phyloP scores from a whole-genome alignment of 2,797 vertebrate genomes.

The Enteromius unitaeniatus region DNA sequence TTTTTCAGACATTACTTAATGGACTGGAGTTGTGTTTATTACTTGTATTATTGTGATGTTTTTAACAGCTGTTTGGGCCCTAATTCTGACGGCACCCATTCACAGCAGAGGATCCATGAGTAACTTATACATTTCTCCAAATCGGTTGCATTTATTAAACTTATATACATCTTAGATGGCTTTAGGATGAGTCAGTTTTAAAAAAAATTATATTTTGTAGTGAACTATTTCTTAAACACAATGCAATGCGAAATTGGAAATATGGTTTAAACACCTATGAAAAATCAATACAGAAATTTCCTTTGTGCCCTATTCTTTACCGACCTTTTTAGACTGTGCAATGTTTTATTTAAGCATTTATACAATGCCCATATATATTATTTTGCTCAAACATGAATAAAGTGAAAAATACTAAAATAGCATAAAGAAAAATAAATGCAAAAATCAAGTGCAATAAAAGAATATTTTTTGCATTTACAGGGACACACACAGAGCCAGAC shows the following conservation, averaged over 20 bases:
- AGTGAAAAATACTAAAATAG: constrained; percentile 9
- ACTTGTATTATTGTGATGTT: background rate
- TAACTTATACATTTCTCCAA: background rate
- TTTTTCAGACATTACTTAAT: background rate
- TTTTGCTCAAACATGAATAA: background rate
- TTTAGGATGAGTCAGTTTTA: background rate
- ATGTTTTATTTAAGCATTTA: background rate
- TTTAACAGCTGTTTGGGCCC: background rate
- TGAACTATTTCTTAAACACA: background rate
- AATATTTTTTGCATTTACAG: background rate
- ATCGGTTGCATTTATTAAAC: background rate
- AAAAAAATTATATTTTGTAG: background rate
- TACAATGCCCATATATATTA: background rate
- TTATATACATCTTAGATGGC: background rate
- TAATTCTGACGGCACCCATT: background rate
- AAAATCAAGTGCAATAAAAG: constrained; percentile 1
- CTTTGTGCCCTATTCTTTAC: background rate
- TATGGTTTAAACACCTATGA: background rate
- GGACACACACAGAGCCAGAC: constrained; percentile 34
- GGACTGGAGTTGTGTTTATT: background rate
- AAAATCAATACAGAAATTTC: background rate
- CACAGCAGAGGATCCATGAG: background rate
- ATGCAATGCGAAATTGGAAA: background rate
- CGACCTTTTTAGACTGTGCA: background rate
- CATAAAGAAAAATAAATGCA: constrained; percentile 8